Evolutionary conservation across 1,140 invertebrate genomes (phyloP), one percentile per base, ranked within the genome.

Genomic region (Caerostris darwini): DNA sequence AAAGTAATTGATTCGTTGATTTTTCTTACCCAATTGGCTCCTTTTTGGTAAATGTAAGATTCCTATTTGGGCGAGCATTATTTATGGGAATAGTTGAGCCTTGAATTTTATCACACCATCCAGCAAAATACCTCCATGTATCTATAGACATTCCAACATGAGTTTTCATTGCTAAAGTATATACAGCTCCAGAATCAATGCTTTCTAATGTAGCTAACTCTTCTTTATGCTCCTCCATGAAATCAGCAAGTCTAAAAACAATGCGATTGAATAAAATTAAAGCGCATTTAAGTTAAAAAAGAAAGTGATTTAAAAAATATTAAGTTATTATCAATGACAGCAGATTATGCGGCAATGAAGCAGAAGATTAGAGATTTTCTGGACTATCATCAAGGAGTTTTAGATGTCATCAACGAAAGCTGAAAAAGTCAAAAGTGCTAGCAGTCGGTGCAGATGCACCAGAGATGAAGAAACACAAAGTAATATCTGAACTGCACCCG

Each of bases 81-180:
- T 97, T 97, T 81, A 97, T 97, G 6, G 97, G 97, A 95, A 97
- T 97, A 1, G 97, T 97, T 53, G 71, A 85, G 1, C 96, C 96
- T 64, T 97, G 96, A 92, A 97, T 97, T 95, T 97, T 96, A 93
- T 96, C 96, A 89, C 96, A 96, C 96, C 96, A 97, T 6, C 96
- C 96, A 58, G 96, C 98, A 96, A 98, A 99, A 95, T 99, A 99
- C 12, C 98, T 96, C 98, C 98, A 99, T 0, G 98, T 98, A 95
- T 99, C 98, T 71, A 99, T 98, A 3, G 98, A 98, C 98, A 99
- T 99, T 53, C 98, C 98, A 7, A 99, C 96, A 95, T 99, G 99
- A 0, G 99, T 99, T 95, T 99, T 99, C 7, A 99, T 95, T 0
- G 99, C 99, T 54, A 99, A 96, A 0, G 99, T 99, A 96, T 99